A percentile compares a stretch with the other conserved stretches of the same genome.
phyloP scores from a whole-genome alignment of 2,888 invertebrate genomes.

The Ptilodon capucinus region DNA sequence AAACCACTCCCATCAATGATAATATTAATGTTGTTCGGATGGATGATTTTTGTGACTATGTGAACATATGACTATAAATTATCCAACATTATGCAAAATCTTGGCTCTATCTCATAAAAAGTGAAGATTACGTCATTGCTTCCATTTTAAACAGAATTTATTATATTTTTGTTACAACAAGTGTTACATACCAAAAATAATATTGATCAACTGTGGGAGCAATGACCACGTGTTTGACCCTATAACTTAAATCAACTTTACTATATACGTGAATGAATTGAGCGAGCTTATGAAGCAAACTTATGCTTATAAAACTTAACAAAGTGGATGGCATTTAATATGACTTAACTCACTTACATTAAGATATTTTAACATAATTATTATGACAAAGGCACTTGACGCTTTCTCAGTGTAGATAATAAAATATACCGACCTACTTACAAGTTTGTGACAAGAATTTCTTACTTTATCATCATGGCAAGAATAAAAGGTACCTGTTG shows the following conservation, averaged over 20 bases:
- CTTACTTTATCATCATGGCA: slow-evolving; percentile 82
- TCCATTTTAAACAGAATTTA: slow-evolving; percentile 43
- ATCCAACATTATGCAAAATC: slow-evolving; percentile 60
- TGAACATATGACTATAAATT: slow-evolving; percentile 69
- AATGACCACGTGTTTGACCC: slow-evolving; percentile 51
- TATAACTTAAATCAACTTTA: slow-evolving; percentile 68
- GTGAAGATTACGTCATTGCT: slow-evolving; percentile 60
- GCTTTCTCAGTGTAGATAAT: slow-evolving; percentile 66
- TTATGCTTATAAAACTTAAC: slow-evolving; percentile 80
- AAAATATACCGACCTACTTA: slow-evolving; percentile 51
- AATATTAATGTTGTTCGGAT: slow-evolving; percentile 67
- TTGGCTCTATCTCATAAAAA: slow-evolving; percentile 56
- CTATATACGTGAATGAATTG: slow-evolving; percentile 79
- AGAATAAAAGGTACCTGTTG: slow-evolving; percentile 82
- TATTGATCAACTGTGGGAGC: slow-evolving; percentile 42
- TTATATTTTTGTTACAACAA: slow-evolving; percentile 15
- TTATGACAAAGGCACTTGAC: slow-evolving; percentile 78
- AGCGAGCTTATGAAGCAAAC: slow-evolving; percentile 79
- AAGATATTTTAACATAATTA: slow-evolving; percentile 69
- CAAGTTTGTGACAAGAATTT: slow-evolving; percentile 77
- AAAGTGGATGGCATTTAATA: slow-evolving; percentile 83
- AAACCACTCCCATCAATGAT: slow-evolving; percentile 75
- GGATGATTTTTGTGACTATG: slow-evolving; percentile 70
- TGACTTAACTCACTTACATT: slow-evolving; percentile 80
- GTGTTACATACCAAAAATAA: slow-evolving; percentile 13